phyloP scores from a whole-genome alignment of 1,140 invertebrate genomes.

The Sarcophaga bullata region DNA sequence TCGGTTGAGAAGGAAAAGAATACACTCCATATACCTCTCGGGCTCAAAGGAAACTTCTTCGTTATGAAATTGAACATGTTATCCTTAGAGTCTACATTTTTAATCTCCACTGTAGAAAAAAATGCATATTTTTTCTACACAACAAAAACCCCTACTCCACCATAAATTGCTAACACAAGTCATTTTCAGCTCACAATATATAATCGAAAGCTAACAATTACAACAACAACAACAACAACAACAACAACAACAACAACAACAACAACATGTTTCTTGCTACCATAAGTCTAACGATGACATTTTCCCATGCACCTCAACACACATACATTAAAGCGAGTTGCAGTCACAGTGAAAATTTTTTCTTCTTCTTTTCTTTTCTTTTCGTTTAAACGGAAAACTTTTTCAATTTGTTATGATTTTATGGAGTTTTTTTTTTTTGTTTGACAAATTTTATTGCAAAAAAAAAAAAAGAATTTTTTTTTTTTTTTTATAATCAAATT shows the following conservation, averaged over 20 bases:
- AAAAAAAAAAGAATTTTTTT: not conserved
- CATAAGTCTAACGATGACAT: too few species aligned
- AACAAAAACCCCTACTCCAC: not conserved
- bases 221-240: not conserved
- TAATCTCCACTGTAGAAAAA: not conserved
- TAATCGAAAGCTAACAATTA: not conserved
- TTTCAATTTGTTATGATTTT: conserved; percentile 11
- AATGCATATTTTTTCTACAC: not conserved
- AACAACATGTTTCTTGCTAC: not conserved
- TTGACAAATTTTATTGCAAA: not conserved
- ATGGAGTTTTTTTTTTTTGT: not conserved
- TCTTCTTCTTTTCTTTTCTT: too few species aligned
- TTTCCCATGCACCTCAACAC: too few species aligned
- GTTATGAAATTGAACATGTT: too few species aligned
- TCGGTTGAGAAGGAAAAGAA: too few species aligned
- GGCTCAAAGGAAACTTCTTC: too few species aligned
- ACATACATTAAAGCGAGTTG: not conserved
- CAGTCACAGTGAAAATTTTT: not conserved
- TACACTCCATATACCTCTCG: too few species aligned
- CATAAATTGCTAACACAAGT: not conserved
- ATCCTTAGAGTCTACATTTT: too few species aligned
- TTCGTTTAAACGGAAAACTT: not conserved
- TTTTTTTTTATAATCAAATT: too few species aligned
- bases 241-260: not conserved
- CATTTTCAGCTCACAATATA: not conserved